A percentile compares a stretch with the other conserved stretches of the same genome.
These are phyloP conservation scores for Toxotes chatareus DNA, from an alignment of 2,113 vertebrate species.

Conservation along the genomic window DNA sequence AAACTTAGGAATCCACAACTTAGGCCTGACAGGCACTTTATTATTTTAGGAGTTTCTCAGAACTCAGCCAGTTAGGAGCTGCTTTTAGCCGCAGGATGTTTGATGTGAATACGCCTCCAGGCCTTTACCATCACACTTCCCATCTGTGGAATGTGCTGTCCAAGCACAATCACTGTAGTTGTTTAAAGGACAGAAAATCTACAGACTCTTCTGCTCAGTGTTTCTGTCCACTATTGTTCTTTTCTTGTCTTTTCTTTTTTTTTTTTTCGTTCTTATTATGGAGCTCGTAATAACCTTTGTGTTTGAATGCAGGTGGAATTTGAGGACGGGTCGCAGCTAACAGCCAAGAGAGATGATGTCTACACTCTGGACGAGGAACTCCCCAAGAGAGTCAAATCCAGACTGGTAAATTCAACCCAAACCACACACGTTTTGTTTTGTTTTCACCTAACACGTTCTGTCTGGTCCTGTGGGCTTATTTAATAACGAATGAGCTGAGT, in stretches of 20 bases:
- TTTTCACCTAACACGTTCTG: background rate
- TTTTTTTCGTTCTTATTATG: too few species aligned
- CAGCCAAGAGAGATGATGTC: slow-evolving; percentile 96
- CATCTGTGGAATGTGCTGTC: background rate
- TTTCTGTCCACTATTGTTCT: too few species aligned
- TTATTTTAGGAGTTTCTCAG: background rate
- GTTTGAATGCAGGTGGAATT: slow-evolving; percentile 91
- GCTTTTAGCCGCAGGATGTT: background rate
- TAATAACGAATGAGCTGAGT: background rate
- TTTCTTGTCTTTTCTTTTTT: too few species aligned
- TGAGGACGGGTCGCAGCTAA: slow-evolving; percentile 96
- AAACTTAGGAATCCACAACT: too few species aligned
- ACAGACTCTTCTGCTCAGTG: background rate
- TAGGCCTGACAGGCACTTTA: too few species aligned
- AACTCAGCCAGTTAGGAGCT: background rate
- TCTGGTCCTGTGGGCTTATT: background rate
- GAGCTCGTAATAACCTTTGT: too few species aligned
- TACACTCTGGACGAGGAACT: slow-evolving; percentile 97
- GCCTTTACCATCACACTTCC: background rate
- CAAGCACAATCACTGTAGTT: background rate
- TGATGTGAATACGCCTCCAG: background rate
- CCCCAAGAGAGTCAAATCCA: slow-evolving; percentile 96
- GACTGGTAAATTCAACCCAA: slow-evolving; percentile 86
- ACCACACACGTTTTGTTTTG: background rate
- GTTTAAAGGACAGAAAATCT: background rate